phyloP scores from a whole-genome alignment of 2,888 invertebrate genomes.

The Aphodius sticticus region DNA sequence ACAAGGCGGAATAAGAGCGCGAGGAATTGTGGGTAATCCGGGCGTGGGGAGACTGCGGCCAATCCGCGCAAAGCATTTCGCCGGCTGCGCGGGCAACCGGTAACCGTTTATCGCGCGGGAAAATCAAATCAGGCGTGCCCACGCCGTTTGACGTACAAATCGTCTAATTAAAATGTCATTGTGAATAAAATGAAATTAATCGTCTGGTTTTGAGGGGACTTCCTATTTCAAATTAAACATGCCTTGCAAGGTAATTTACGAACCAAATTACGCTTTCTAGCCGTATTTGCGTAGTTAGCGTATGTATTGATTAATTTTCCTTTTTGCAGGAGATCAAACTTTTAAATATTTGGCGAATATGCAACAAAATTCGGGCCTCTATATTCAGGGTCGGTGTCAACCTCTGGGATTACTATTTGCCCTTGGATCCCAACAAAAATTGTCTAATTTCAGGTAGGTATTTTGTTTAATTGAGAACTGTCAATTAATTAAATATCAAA shows the following conservation, averaged over 20 bases:
- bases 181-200: conserved; percentile 30
- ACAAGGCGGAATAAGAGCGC: conserved; percentile 27
- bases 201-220: conserved; percentile 29
- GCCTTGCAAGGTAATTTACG: conserved; percentile 50
- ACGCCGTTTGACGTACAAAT: background rate
- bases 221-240: conserved; percentile 41
- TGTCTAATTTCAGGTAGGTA: conserved; percentile 71
- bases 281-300: conserved; percentile 7
- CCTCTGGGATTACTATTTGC: conserved; percentile 74
- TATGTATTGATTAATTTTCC: conserved; percentile 23
- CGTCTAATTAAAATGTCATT: conserved; percentile 28
- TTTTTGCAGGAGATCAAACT: conserved; percentile 58
- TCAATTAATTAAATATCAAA: conserved; percentile 7
- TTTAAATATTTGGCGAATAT: conserved; percentile 79
- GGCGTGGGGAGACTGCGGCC: conserved; percentile 32
- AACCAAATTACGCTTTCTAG: background rate
- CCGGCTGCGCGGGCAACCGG: background rate
- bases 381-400: conserved; percentile 76
- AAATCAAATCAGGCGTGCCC: conserved; percentile 34
- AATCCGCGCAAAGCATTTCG: background rate
- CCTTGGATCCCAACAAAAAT: conserved; percentile 73
- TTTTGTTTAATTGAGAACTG: conserved; percentile 5
- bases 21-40: conserved; percentile 44
- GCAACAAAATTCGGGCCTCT: conserved; percentile 81
- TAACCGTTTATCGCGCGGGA: conserved; percentile 29